phyloP scores from a whole-genome alignment of 1,140 invertebrate species.

The Panagrolaimus sp. region DNA sequence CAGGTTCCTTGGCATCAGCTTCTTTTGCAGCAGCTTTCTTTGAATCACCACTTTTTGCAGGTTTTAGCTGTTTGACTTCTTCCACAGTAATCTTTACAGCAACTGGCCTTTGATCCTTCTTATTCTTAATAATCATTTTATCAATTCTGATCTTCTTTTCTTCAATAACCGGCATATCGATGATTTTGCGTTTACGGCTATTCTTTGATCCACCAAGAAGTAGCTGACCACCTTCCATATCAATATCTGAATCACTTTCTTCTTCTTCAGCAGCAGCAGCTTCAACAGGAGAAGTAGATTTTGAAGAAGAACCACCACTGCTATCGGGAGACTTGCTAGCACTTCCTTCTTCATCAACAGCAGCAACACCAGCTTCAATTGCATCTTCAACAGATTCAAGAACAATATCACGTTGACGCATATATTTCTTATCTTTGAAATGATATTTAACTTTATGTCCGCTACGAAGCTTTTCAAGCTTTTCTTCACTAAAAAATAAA shows the following conservation, averaged over 20 bases:
- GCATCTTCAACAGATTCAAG: constrained; percentile 40
- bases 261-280: constrained; percentile 7
- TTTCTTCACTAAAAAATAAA: constrained; percentile 10
- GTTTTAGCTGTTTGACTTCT: constrained; percentile 17
- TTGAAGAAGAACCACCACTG: neutral
- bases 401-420: constrained; percentile 35
- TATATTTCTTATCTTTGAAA: constrained; percentile 39
- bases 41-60: neutral
- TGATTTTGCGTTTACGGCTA: constrained; percentile 14
- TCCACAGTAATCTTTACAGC: neutral
- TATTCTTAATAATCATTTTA: neutral
- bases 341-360: neutral
- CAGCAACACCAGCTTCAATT: constrained; percentile 33
- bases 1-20: constrained; percentile 1
- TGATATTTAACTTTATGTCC: constrained; percentile 31
- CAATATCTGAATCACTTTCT: constrained; percentile 22
- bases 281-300: neutral
- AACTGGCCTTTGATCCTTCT: neutral
- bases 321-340: constrained; percentile 11
- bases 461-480: constrained; percentile 30
- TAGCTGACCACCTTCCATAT: constrained; percentile 20
- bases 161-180: neutral
- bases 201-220: neutral
- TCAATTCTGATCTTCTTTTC: constrained; percentile 15
- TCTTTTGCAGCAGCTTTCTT: too few relatives aligned